Conservation (phyloP, 2,888 invertebrate genomes). For the Zootermopsis nevadensis region DNA sequence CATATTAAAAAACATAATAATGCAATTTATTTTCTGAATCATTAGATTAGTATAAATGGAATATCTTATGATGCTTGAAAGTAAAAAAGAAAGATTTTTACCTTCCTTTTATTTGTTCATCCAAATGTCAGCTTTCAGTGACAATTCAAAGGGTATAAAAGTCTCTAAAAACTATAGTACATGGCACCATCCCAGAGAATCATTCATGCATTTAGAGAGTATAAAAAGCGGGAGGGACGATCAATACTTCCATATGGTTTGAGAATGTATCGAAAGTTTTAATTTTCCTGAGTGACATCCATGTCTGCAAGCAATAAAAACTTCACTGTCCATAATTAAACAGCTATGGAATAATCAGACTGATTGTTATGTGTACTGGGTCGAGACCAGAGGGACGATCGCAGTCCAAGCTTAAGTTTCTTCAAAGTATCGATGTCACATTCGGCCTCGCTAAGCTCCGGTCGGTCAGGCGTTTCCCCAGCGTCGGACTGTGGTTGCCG, state of each 20-base stretch:
- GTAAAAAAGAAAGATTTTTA: too few relatives aligned
- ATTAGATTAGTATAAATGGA: too few relatives aligned
- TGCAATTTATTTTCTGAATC: too few relatives aligned
- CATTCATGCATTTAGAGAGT: not conserved
- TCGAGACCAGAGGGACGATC: conserved; percentile 78
- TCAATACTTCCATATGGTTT: not conserved
- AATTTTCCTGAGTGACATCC: not conserved
- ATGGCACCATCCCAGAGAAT: not conserved
- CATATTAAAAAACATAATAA: too few relatives aligned
- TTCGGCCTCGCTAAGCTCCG: conserved; percentile 76
- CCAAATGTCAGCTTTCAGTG: too few relatives aligned
- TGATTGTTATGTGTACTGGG: conserved; percentile 71
- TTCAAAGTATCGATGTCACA: conserved; percentile 80
- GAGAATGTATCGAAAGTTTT: not conserved
- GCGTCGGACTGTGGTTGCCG: conserved; percentile 55
- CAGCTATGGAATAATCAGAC: conserved; percentile 80
- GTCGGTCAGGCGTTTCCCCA: conserved; percentile 62
- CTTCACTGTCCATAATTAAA: conserved; percentile 62
- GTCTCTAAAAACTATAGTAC: not conserved
- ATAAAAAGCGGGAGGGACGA: not conserved
- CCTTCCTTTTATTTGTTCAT: too few relatives aligned
- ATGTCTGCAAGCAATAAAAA: not conserved
- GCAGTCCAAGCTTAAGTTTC: conserved; percentile 76
- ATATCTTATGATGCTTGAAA: too few relatives aligned
- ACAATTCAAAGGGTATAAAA: too few relatives aligned